A percentile compares a stretch with the other conserved stretches of the same genome.
Conservation (phyloP, 2,888 invertebrate genomes). For the Spisula subtruncata region DNA sequence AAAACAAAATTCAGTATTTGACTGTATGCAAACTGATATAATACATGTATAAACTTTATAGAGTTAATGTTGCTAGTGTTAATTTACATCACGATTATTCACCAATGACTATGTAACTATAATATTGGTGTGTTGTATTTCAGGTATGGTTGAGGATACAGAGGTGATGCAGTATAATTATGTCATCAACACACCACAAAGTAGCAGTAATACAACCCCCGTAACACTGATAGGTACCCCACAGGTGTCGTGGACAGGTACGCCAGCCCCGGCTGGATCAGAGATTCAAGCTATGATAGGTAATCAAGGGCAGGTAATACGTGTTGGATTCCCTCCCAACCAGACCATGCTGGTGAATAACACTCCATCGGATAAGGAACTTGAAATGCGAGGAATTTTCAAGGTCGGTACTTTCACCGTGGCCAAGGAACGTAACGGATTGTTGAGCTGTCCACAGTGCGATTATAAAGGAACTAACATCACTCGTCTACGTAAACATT, state of each 20-base stretch:
- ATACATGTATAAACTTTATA: too few relatives aligned
- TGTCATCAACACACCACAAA: conserved; percentile 38
- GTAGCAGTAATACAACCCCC: background rate
- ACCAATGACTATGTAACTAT: too few relatives aligned
- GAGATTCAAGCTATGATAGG: background rate
- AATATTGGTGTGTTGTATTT: background rate
- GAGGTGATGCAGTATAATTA: conserved; percentile 55
- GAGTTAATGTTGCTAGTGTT: too few relatives aligned
- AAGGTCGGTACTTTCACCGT: conserved; percentile 31
- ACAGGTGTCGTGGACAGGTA: conserved; percentile 45
- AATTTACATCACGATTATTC: too few relatives aligned
- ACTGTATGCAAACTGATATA: too few relatives aligned
- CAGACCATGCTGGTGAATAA: background rate
- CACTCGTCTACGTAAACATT: conserved; percentile 54
- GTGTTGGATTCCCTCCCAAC: background rate
- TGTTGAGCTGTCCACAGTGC: conserved; percentile 55
- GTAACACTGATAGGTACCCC: conserved; percentile 36
- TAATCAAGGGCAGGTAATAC: background rate
- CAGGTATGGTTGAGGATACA: conserved; percentile 35
- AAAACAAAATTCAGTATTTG: too few relatives aligned
- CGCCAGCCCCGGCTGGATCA: background rate
- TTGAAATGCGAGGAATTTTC: conserved; percentile 35
- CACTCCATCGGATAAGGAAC: conserved; percentile 32
- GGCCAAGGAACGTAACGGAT: conserved; percentile 39
- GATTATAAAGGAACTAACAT: conserved; percentile 53